Conservation (phyloP, 53 echinoderm and acorn worm species). For the Patiria pectinifera region DNA sequence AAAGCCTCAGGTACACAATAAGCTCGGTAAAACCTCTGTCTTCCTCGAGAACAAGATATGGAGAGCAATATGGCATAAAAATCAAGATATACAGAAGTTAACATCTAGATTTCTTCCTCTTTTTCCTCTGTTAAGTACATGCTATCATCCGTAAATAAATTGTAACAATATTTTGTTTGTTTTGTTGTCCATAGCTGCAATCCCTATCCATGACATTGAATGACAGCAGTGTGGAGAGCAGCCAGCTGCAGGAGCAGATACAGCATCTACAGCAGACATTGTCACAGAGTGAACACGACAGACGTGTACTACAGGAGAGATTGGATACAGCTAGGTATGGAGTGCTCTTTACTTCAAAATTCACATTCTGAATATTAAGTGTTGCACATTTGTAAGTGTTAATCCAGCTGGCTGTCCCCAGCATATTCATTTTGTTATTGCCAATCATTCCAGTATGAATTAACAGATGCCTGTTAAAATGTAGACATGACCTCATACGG, state of each 20-base stretch:
- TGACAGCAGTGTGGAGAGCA: constrained; percentile 80
- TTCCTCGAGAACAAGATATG: too few relatives aligned
- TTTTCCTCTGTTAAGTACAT: not conserved
- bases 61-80: not conserved
- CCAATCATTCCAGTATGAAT: too few relatives aligned
- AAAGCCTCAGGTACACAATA: too few relatives aligned
- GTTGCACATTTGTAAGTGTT: too few relatives aligned
- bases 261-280: constrained; percentile 80
- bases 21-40: too few relatives aligned
- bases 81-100: too few relatives aligned
- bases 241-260: constrained; percentile 81
- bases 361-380: not conserved
- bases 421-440: too few relatives aligned
- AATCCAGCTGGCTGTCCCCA: too few relatives aligned
- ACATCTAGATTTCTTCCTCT: not conserved
- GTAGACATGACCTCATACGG: too few relatives aligned
- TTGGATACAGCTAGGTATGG: constrained; percentile 87
- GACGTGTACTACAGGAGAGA: constrained; percentile 93
- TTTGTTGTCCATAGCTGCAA: constrained; percentile 68
- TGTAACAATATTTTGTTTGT: not conserved
- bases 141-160: not conserved
- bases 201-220: constrained; percentile 84
- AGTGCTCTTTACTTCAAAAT: not conserved
- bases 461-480: too few relatives aligned
- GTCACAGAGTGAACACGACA: constrained; percentile 87